These are phyloP conservation scores for Oncorhynchus keta DNA, from an alignment of 2,113 vertebrate species.

Conservation along the genomic window DNA sequence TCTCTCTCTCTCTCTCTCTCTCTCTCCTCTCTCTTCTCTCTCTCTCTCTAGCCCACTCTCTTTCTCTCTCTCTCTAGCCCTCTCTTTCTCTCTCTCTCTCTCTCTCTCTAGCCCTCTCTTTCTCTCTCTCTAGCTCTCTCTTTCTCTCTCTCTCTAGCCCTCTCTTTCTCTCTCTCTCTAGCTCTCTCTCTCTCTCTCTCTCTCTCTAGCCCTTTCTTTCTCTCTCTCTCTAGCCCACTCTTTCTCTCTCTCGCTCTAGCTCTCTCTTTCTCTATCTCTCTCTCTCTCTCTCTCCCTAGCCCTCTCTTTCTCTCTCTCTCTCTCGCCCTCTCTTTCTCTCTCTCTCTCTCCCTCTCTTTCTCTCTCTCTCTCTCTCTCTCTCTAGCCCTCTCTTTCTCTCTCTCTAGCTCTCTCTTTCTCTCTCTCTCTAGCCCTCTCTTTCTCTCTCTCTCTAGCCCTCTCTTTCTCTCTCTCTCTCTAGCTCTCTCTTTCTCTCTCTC, in stretches of 20 bases:
- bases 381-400: not conserved
- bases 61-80: not conserved
- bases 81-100: not conserved
- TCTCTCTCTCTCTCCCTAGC: not conserved
- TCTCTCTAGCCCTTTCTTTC: not conserved
- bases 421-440: not conserved
- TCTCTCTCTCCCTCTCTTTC: not conserved
- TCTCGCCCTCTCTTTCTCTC: not conserved
- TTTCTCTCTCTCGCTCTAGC: not conserved
- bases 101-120: not conserved
- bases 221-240: not conserved
- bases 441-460: no score
- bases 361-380: not conserved
- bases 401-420: not conserved
- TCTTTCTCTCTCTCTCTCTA: not conserved
- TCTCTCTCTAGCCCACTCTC: not conserved
- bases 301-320: not conserved
- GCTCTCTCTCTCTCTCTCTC: slow-evolving; percentile 13
- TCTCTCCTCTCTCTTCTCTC: not conserved
- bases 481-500: not conserved
- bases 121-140: not conserved
- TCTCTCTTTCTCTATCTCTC: not conserved
- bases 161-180: slow-evolving; percentile 13
- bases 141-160: not conserved
- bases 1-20: not conserved